Evolutionary conservation across 2,797 vertebrate genomes (phyloP), one percentile per base, ranked within the genome.

Genomic region (Syngnathus rostellatus): DNA sequence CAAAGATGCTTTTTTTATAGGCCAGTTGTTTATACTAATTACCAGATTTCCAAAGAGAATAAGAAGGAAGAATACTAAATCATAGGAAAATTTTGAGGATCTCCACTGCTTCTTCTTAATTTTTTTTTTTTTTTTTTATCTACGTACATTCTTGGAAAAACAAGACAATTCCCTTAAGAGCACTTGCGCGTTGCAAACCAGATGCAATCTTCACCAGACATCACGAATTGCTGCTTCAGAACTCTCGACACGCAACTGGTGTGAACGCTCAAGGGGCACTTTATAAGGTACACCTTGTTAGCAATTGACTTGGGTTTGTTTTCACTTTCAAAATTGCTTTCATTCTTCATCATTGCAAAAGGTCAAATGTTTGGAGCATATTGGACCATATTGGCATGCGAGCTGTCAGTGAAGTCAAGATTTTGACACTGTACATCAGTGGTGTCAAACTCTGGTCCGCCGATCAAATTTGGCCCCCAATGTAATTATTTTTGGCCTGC

Each of bases 121-220:
- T 31, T 31, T 31, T 2, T 31, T 31, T 31, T 31, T 31, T 31
- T 31, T 31, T 31, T 31, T 31, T 31, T 31, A 31, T 31, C 31
- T 40, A 69, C 73, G 41, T 12, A 65, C 45, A 68, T 60, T 60
- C 50, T 76, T 38, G 31, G 63, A 66, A 64, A 43, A 66, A n/a
- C 40, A 68, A 61, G 39, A 68, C 40, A 1, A 73, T 65, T 81
- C 68, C 72, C 72, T 68, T 16, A 65, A 69, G 74, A 75, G 65
- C 62, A 71, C 67, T 81, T 58, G 58, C 55, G 40, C 25, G 68
- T 67, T 64, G 51, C 50, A n/a, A 79, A 45, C 73, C 73, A 64
- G 74, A 83, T 82, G 76, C 70, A 78, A 77, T 80, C 74, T 80
- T 68, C 54, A 69, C 63, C 63, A 77, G 72, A 77, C 72, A 69